These are phyloP conservation scores for Drosophila lowei DNA, from an alignment of 1,140 invertebrate species.

Conservation along the genomic window DNA sequence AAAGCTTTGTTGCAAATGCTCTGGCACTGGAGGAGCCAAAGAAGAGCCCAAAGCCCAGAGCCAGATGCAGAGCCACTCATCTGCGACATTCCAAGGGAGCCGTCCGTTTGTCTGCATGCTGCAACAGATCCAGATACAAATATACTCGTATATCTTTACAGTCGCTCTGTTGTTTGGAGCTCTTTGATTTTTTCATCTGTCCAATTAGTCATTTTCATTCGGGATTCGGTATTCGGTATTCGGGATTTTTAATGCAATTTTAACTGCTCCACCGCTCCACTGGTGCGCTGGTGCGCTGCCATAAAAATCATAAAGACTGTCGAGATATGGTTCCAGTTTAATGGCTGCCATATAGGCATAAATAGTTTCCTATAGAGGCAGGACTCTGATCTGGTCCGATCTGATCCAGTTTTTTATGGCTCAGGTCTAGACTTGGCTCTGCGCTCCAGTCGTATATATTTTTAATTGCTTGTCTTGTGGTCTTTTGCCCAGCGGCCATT, in stretches of 20 bases:
- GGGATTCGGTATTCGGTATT: conserved; percentile 30
- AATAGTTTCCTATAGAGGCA: conserved; percentile 44
- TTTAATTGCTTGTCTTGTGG: conserved; percentile 70
- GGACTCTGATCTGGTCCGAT: conserved; percentile 30
- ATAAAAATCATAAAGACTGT: conserved; percentile 57
- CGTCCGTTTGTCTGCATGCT: conserved; percentile 28
- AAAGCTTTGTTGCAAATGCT: conserved; percentile 51
- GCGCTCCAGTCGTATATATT: conserved; percentile 17
- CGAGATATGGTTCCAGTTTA: conserved; percentile 36
- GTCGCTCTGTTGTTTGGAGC: conserved; percentile 38
- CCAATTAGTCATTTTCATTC: conserved; percentile 78
- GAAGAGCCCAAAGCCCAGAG: no score
- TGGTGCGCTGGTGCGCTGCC: conserved; percentile 22
- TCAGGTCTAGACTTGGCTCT: conserved; percentile 57
- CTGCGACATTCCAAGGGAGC: conserved; percentile 69
- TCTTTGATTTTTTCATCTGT: conserved; percentile 72
- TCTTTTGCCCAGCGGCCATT: conserved; percentile 17
- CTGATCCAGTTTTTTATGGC: conserved; percentile 43
- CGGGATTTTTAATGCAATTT: conserved; percentile 65
- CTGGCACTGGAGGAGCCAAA: conserved; percentile 1
- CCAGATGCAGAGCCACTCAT: conserved; percentile 52
- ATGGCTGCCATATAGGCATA: conserved; percentile 55
- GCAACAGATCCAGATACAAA: conserved; percentile 16
- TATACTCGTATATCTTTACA: conserved; percentile 28
- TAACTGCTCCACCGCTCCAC: conserved; percentile 44